phyloP scores from a whole-genome alignment of 1,140 invertebrate genomes.

The Nixonia krombeini region DNA sequence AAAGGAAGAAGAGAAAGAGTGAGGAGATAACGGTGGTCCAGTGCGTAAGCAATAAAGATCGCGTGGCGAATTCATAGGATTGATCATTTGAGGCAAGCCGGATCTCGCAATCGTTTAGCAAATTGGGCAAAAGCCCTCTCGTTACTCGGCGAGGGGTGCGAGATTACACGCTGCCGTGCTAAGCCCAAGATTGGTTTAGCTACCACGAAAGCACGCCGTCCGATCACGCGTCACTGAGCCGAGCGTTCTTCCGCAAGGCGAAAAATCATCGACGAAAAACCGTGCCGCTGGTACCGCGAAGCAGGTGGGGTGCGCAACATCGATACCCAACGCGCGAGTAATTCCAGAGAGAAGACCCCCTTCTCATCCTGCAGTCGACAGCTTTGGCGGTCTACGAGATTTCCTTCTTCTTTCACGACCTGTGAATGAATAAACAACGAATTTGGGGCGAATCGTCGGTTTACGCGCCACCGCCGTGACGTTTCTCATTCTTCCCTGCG shows the following conservation, averaged over 20 bases:
- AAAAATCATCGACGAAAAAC: slow-evolving; percentile 32
- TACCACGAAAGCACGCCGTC: slow-evolving; percentile 64
- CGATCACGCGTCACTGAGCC: slow-evolving; percentile 67
- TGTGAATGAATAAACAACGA: slow-evolving; percentile 44
- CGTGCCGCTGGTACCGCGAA: slow-evolving; percentile 24
- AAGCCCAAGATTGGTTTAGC: slow-evolving; percentile 72
- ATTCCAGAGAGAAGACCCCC: slow-evolving; percentile 7
- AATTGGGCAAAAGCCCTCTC: slow-evolving; percentile 53
- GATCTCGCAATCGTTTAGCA: slow-evolving; percentile 62
- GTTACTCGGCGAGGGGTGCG: slow-evolving; percentile 35
- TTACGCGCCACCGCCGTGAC: slow-evolving; percentile 45
- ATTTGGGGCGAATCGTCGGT: slow-evolving; percentile 56
- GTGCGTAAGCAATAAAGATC: slow-evolving; percentile 31
- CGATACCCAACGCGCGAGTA: too few relatives aligned
- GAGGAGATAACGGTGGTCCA: too few relatives aligned
- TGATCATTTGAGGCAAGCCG: slow-evolving; percentile 59
- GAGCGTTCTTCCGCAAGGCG: slow-evolving; percentile 42
- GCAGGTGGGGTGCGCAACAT: slow-evolving; percentile 61
- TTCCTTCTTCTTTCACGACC: background rate
- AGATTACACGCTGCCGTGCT: slow-evolving; percentile 60
- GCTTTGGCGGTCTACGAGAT: slow-evolving; percentile 13
- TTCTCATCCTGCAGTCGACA: background rate
- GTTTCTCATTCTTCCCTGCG: slow-evolving; percentile 21
- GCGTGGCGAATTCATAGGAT: slow-evolving; percentile 42
- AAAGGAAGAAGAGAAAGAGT: background rate